phyloP scores from a whole-genome alignment of 2,113 vertebrate genomes.

The Nerophis lumbriciformis region DNA sequence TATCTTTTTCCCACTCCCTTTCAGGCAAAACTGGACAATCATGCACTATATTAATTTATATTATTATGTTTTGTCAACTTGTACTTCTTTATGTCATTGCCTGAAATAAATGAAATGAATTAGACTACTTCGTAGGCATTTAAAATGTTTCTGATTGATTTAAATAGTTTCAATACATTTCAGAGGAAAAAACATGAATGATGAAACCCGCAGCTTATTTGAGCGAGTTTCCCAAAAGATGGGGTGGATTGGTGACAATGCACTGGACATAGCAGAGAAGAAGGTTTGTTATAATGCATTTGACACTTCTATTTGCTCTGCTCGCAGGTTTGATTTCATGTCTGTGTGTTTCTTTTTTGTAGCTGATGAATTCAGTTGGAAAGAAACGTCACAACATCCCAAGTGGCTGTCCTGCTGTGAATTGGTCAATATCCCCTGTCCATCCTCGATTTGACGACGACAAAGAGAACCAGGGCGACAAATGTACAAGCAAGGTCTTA shows the following conservation, averaged over 20 bases:
- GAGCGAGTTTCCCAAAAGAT: slow-evolving; percentile 61
- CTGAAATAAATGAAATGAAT: too few relatives aligned
- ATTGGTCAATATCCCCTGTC: background rate
- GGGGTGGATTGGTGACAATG: slow-evolving; percentile 53
- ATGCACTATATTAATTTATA: too few relatives aligned
- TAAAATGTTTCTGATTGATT: background rate
- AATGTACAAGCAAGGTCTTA: slow-evolving; percentile 2
- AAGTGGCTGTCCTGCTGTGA: slow-evolving; percentile 1
- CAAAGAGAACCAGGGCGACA: slow-evolving; percentile 53
- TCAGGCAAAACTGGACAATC: too few relatives aligned
- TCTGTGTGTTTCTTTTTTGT: background rate
- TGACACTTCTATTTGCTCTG: too few relatives aligned
- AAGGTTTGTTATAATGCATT: slow-evolving; percentile 41
- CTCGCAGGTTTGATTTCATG: background rate
- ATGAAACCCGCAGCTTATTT: slow-evolving; percentile 46
- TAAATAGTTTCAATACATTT: slow-evolving; percentile 4
- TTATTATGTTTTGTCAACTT: too few relatives aligned
- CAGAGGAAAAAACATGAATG: slow-evolving; percentile 46
- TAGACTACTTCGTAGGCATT: background rate
- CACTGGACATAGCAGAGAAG: slow-evolving; percentile 48
- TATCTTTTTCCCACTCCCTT: too few relatives aligned
- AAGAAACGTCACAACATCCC: slow-evolving; percentile 46
- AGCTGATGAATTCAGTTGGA: slow-evolving; percentile 48
- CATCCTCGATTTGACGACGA: slow-evolving; percentile 38
- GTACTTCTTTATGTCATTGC: too few relatives aligned